Conservation (phyloP, 2,888 invertebrate species). For the Drosophila villosipedis region DNA sequence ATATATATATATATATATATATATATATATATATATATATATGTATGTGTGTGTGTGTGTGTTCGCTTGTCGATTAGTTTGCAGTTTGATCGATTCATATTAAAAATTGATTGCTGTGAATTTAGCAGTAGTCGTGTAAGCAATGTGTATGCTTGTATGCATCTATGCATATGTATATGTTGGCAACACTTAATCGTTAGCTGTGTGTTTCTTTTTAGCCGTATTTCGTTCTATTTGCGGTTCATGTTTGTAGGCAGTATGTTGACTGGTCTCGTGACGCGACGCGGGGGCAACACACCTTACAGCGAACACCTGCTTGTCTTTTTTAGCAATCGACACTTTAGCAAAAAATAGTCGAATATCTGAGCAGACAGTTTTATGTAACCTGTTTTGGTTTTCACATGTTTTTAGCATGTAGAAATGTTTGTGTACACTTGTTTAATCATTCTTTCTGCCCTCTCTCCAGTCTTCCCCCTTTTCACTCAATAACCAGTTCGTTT, state of each 20-base stretch:
- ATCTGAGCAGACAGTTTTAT: conserved; percentile 51
- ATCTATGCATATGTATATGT: conserved; percentile 1
- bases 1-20: background rate
- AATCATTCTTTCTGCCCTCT: conserved; percentile 1
- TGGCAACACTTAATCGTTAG: conserved; percentile 19
- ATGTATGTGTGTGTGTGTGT: background rate
- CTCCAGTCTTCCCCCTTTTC: background rate
- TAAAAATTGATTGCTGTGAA: conserved; percentile 23
- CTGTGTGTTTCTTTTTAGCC: conserved; percentile 7
- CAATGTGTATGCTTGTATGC: background rate
- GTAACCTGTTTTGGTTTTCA: conserved; percentile 62
- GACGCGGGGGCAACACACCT: conserved; percentile 38
- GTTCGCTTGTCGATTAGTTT: conserved; percentile 39
- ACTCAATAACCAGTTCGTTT: conserved; percentile 16
- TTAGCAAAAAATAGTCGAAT: conserved; percentile 18
- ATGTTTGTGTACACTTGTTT: conserved; percentile 1
- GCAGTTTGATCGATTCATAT: conserved; percentile 56
- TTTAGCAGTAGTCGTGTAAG: background rate
- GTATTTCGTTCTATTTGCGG: conserved; percentile 12
- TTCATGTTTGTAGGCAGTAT: conserved; percentile 8
- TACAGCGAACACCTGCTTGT: conserved; percentile 47
- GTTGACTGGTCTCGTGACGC: conserved; percentile 48
- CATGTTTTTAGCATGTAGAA: background rate
- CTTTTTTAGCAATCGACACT: conserved; percentile 17
- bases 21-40: background rate